Evolutionary conservation across 2,888 invertebrate species (phyloP).

Genomic region (Aproaerema taeniolella): DNA sequence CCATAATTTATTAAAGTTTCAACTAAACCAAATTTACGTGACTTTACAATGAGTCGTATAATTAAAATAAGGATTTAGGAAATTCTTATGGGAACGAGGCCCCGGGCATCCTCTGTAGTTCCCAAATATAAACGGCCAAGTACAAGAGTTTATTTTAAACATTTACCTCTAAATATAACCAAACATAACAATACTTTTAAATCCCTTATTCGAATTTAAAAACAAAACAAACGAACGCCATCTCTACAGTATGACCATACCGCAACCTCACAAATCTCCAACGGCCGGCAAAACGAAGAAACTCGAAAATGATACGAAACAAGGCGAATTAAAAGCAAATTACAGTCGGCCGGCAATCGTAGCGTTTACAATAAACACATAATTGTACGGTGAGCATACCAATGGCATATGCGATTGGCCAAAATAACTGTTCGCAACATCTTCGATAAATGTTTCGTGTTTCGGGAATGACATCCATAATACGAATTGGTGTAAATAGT

Average conservation of each 20-base stretch:
- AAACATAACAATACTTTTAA: too few species aligned
- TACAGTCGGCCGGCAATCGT: slow-evolving; percentile 71
- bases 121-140: too few species aligned
- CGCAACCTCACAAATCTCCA: slow-evolving; percentile 49
- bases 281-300: slow-evolving; percentile 60
- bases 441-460: slow-evolving; percentile 40
- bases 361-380: slow-evolving; percentile 78
- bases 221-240: slow-evolving; percentile 1
- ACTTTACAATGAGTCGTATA: too few species aligned
- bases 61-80: neutral
- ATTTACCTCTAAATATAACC: too few species aligned
- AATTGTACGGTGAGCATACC: slow-evolving; percentile 73
- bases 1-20: too few species aligned
- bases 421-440: slow-evolving; percentile 57
- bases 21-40: too few species aligned
- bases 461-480: slow-evolving; percentile 11
- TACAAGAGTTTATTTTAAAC: too few species aligned
- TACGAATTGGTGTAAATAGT: slow-evolving; percentile 5
- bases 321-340: slow-evolving; percentile 75
- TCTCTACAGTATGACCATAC: slow-evolving; percentile 17
- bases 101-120: too few species aligned
- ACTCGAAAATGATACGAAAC: slow-evolving; percentile 73
- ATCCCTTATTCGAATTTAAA: neutral
- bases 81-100: too few species aligned
- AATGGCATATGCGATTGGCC: slow-evolving; percentile 66